These are phyloP conservation scores for Plumapathes pennacea DNA, from an alignment of 92 coral and sea anemone genomes.

Conservation along the genomic window DNA sequence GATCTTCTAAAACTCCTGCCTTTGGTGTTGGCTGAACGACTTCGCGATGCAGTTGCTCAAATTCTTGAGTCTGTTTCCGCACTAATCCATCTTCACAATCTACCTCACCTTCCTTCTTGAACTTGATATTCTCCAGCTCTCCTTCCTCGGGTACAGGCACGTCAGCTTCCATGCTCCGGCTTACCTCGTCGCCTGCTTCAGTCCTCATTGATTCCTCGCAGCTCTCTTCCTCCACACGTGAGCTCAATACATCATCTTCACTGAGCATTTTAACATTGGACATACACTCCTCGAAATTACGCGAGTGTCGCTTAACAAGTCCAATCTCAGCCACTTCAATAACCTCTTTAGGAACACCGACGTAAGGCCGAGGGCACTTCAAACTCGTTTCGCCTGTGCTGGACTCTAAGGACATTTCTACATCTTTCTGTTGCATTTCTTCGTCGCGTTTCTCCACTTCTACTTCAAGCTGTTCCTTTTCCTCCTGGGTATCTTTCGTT, in stretches of 20 bases:
- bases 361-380: too few species aligned
- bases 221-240: slow-evolving; percentile 8
- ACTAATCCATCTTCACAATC: slow-evolving; percentile 72
- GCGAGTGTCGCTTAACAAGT: slow-evolving; percentile 73
- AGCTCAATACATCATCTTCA: slow-evolving; percentile 34
- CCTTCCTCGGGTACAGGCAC: background rate
- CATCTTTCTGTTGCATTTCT: too few species aligned
- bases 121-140: slow-evolving; percentile 8
- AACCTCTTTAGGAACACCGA: slow-evolving; percentile 11
- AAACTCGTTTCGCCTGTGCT: too few species aligned
- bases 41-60: slow-evolving; percentile 17
- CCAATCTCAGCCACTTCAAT: slow-evolving; percentile 67
- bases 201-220: background rate
- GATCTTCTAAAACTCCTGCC: too few species aligned
- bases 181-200: slow-evolving; percentile 15
- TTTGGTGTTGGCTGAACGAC: too few species aligned
- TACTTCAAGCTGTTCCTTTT: too few species aligned
- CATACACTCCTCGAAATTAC: slow-evolving; percentile 77
- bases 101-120: slow-evolving; percentile 48
- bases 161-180: slow-evolving; percentile 12
- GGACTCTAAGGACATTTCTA: too few species aligned
- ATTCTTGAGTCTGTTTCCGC: slow-evolving; percentile 30
- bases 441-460: too few species aligned
- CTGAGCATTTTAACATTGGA: slow-evolving; percentile 45
- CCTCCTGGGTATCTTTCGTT: too few species aligned